phyloP scores from a whole-genome alignment of 1,140 invertebrate genomes.

The Drosophila arizonae region DNA sequence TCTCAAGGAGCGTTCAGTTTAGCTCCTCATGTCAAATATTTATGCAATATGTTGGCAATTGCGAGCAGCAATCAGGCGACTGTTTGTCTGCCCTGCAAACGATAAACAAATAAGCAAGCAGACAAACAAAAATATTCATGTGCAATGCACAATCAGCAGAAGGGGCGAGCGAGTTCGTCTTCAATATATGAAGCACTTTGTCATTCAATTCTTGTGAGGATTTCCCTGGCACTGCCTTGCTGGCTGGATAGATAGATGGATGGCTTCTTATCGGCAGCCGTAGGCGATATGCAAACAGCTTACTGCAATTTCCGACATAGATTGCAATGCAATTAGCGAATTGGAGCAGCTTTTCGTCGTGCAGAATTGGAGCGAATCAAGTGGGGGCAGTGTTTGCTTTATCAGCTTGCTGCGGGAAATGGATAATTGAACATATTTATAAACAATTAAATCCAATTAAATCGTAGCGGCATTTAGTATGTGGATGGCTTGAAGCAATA shows the following conservation, averaged over 20 bases:
- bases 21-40: constrained; percentile 24
- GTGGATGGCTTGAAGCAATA: constrained; percentile 8
- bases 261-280: constrained; percentile 36
- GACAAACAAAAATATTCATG: constrained; percentile 13
- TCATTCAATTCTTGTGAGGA: not conserved
- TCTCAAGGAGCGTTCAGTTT: too few relatives aligned
- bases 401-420: constrained; percentile 12
- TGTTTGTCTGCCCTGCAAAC: constrained; percentile 39
- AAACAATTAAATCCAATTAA: constrained; percentile 6
- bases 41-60: constrained; percentile 36
- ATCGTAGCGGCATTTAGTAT: not conserved
- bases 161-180: not conserved
- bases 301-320: constrained; percentile 7
- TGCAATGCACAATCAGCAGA: not conserved
- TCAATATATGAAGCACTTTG: not conserved
- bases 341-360: not conserved
- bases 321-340: constrained; percentile 25
- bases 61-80: constrained; percentile 34
- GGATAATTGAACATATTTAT: constrained; percentile 17
- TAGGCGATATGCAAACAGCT: not conserved
- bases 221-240: not conserved
- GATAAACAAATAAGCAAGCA: constrained; percentile 26
- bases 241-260: not conserved
- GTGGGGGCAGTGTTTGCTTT: not conserved
- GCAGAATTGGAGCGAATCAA: constrained; percentile 29